Evolutionary conservation across 1,140 invertebrate genomes (phyloP), one percentile per base, ranked within the genome.

Genomic region (Neodiprion virginianus): DNA sequence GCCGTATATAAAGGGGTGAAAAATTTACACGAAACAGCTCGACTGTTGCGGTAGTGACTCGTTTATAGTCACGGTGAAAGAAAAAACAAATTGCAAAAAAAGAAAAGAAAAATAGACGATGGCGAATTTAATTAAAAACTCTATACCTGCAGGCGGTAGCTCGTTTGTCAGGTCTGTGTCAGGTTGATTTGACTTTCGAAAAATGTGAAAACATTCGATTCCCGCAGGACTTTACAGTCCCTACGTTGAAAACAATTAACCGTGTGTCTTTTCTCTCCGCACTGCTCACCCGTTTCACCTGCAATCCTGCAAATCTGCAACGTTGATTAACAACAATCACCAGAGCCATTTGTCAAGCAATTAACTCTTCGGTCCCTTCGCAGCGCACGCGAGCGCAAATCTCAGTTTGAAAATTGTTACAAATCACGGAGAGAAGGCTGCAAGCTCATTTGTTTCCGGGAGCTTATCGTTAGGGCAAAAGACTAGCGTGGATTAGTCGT

Each of bases 151-250:
- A 61, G 53, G 53, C 28, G 28, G 28, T 5, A 5, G 2, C 53
- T 61, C 53, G 53, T 61, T 61, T 8, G 53, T 61, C n/a, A 40
- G 28, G 28, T 40, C 28, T 40, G 2, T 14, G 28, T 40, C 53
- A 61, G 53, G 53, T 61, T 61, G 53, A 61, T 61, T 61, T 61
- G 53, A 61, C 11, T 61, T 61, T 17, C n/a, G 53, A 61, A 61
- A 61, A 61, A 61, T 61, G 53, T 61, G 11, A 12, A 61, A 61
- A 61, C 53, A 61, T 12, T 61, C 28, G 28, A 40, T 40, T 40
- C 28, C 28, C 5, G 28, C 28, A 40, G 28, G 28, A 40, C 28
- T 40, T 2, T 40, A 40, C 28, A 5, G 2, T 40, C 2, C 28
- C 1, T 40, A 40, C 28, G 28, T 40, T 40, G 5, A 40, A 40